A percentile compares a stretch with the other conserved stretches of the same genome.
These are phyloP conservation scores for Catonia carolina DNA, from an alignment of 2,888 invertebrate species.

Conservation along the genomic window DNA sequence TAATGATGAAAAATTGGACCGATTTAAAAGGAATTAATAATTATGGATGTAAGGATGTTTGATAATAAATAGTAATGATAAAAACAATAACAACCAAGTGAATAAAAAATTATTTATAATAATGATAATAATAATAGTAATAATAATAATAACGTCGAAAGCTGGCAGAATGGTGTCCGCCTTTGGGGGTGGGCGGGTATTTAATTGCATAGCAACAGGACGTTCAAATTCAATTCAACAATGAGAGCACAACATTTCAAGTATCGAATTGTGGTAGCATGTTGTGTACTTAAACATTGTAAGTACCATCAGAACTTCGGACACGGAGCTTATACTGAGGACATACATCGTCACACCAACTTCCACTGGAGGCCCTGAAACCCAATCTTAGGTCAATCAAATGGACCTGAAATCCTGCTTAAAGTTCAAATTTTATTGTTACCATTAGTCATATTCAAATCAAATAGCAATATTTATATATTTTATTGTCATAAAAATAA, in stretches of 20 bases:
- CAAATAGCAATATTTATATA: too few species aligned
- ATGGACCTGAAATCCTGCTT: constrained; percentile 6
- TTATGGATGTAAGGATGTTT: too few species aligned
- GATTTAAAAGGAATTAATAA: too few species aligned
- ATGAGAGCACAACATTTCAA: constrained; percentile 13
- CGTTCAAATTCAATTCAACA: constrained; percentile 7
- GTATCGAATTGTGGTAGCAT: constrained; percentile 12
- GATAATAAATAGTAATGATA: too few species aligned
- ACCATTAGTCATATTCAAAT: too few species aligned
- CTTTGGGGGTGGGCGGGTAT: not conserved
- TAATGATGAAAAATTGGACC: too few species aligned
- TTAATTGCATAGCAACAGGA: constrained; percentile 1
- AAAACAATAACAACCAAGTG: too few species aligned
- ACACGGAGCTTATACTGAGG: constrained; percentile 53
- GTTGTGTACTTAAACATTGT: constrained; percentile 2
- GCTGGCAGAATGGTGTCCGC: constrained; percentile 8
- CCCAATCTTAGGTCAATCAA: constrained; percentile 20
- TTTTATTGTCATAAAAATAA: too few species aligned
- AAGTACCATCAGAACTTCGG: constrained; percentile 54
- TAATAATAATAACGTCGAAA: constrained; percentile 5
- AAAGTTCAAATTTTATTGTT: not conserved
- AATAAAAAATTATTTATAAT: too few species aligned
- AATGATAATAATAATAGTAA: too few species aligned
- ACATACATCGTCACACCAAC: constrained; percentile 55
- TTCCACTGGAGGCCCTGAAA: constrained; percentile 50